Conservation (phyloP, 1,140 invertebrate genomes). For the Cyclina sinensis region DNA sequence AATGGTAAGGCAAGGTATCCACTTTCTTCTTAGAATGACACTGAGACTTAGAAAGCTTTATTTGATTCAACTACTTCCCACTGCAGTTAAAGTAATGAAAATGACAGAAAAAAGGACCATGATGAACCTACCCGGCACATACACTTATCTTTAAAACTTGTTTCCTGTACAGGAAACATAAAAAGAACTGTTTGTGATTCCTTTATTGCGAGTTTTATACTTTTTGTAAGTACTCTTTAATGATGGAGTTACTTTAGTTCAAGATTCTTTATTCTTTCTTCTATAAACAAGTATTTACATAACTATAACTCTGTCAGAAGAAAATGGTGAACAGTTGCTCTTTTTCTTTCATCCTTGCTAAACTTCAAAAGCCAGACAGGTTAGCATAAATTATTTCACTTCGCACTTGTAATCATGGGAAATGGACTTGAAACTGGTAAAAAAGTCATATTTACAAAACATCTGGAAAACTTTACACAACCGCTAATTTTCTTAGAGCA, state of each 20-base stretch:
- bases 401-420: constrained; percentile 50
- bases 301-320: constrained; percentile 1
- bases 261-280: constrained; percentile 25
- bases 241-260: neutral
- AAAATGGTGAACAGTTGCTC: constrained; percentile 2
- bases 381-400: constrained; percentile 10
- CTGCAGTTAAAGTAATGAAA: too few relatives aligned
- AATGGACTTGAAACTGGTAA: constrained; percentile 20
- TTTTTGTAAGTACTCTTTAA: constrained; percentile 13
- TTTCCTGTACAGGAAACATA: neutral
- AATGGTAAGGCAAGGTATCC: too few relatives aligned
- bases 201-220: neutral
- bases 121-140: too few relatives aligned
- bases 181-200: neutral
- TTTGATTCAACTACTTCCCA: too few relatives aligned
- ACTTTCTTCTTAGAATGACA: too few relatives aligned
- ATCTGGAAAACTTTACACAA: constrained; percentile 36
- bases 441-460: constrained; percentile 50
- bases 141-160: too few relatives aligned
- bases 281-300: constrained; percentile 26
- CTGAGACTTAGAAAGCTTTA: too few relatives aligned
- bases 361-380: constrained; percentile 20
- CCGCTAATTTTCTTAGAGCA: constrained; percentile 13
- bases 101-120: too few relatives aligned
- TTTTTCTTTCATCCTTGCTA: neutral